Evolutionary conservation across 2,888 invertebrate genomes (phyloP).

Genomic region (Ernsta delagoae): DNA sequence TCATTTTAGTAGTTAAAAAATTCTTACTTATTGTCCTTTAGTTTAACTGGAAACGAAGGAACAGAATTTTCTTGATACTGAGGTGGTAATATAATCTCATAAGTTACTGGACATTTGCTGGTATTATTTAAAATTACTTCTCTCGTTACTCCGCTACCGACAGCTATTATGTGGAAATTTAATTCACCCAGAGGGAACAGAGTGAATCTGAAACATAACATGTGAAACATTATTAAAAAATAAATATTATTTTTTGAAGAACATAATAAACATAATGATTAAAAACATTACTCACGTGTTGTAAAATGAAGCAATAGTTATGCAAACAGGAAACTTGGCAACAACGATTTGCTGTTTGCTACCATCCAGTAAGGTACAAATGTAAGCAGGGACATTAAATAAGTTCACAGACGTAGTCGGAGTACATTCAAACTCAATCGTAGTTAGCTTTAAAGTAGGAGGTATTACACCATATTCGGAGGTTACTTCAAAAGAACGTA

Average conservation of each 20-base stretch:
- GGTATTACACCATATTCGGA: constrained; percentile 69
- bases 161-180: constrained; percentile 84
- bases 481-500: constrained; percentile 64
- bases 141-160: constrained; percentile 79
- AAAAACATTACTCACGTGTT: constrained; percentile 67
- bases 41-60: constrained; percentile 42
- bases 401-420: constrained; percentile 74
- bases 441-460: constrained; percentile 55
- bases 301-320: constrained; percentile 77
- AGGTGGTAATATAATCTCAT: constrained; percentile 68
- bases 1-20: neutral
- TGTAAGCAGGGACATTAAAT: constrained; percentile 70
- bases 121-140: constrained; percentile 85
- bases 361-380: constrained; percentile 73
- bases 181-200: constrained; percentile 84
- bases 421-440: constrained; percentile 70
- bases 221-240: constrained; percentile 36
- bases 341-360: constrained; percentile 75
- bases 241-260: neutral
- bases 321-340: constrained; percentile 74
- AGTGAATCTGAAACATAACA: constrained; percentile 81
- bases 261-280: too few species aligned
- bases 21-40: constrained; percentile 63
- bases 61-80: constrained; percentile 52
- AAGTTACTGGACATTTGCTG: constrained; percentile 85